Percentiles rank a stretch among this genome's conserved stretches.
These are phyloP conservation scores for Dendropsophus ebraccatus DNA, from an alignment of 2,113 vertebrate species.

Conservation along the genomic window DNA sequence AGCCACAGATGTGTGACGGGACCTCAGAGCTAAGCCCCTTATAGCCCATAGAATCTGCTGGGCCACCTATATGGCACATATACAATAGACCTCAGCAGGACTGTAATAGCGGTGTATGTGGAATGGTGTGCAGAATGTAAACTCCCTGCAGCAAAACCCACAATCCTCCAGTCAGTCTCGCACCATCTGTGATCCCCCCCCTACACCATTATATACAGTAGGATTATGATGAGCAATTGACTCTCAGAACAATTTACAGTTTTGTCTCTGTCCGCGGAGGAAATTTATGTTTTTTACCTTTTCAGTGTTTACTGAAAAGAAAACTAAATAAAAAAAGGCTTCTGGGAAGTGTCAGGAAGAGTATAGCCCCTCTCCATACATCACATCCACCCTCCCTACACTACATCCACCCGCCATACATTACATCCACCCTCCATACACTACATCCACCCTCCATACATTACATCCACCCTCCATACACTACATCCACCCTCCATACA, in stretches of 20 bases:
- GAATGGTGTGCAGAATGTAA: too few species aligned
- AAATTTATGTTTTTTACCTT: background rate
- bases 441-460: too few species aligned
- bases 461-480: background rate
- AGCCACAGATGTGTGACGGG: too few species aligned
- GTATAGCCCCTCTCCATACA: too few species aligned
- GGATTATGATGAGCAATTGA: background rate
- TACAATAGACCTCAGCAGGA: too few species aligned
- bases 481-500: too few species aligned
- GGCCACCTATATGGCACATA: too few species aligned
- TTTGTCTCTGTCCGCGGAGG: background rate
- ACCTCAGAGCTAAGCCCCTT: too few species aligned
- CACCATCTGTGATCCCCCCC: background rate
- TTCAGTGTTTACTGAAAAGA: background rate
- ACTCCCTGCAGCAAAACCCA: background rate
- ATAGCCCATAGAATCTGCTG: too few species aligned
- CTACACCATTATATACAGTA: background rate
- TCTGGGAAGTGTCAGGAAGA: background rate
- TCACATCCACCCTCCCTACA: too few species aligned
- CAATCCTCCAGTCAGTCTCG: background rate
- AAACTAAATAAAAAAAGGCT: background rate
- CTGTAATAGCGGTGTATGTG: too few species aligned
- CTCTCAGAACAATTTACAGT: background rate
- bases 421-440: background rate
- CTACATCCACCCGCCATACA: background rate